These are phyloP conservation scores for Phalacrocorax aristotelis DNA, from an alignment of 2,113 vertebrate species.

Conservation along the genomic window DNA sequence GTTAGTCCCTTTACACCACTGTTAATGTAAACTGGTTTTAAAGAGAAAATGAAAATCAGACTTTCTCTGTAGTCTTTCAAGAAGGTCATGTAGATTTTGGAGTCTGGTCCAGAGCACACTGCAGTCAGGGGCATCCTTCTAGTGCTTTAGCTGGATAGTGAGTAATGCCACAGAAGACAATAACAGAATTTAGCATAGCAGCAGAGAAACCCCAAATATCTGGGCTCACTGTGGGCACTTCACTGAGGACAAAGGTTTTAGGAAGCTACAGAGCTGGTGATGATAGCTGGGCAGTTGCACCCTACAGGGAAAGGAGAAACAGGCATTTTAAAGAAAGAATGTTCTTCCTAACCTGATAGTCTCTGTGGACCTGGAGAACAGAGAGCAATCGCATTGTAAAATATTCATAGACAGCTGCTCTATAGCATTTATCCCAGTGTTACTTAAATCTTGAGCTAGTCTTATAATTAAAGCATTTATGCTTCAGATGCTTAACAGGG, in stretches of 20 bases:
- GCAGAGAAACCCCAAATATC: not conserved
- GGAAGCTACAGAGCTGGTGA: not conserved
- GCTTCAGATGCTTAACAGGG: conserved; percentile 71
- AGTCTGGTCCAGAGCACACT: not conserved
- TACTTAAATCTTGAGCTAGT: conserved; percentile 62
- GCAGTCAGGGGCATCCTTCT: not conserved
- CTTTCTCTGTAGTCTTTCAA: not conserved
- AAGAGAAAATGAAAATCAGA: not conserved
- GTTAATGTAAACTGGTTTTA: not conserved
- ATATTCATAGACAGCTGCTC: conserved; percentile 71
- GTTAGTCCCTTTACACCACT: not conserved
- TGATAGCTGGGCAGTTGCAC: not conserved
- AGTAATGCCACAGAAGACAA: not conserved
- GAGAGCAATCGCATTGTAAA: conserved; percentile 51
- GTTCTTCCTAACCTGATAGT: not conserved
- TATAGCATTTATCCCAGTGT: conserved; percentile 60
- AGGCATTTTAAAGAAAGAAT: not conserved
- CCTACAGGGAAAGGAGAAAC: not conserved
- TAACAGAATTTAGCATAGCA: not conserved
- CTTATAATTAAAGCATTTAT: conserved; percentile 73
- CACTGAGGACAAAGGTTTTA: not conserved
- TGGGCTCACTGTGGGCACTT: not conserved
- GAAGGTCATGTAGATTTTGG: not conserved
- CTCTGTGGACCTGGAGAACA: not conserved
- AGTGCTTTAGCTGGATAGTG: not conserved